A percentile compares a stretch with the other conserved stretches of the same genome.
These are phyloP conservation scores for Tricholauxania praeusta DNA, from an alignment of 2,888 invertebrate genomes.

Conservation along the genomic window DNA sequence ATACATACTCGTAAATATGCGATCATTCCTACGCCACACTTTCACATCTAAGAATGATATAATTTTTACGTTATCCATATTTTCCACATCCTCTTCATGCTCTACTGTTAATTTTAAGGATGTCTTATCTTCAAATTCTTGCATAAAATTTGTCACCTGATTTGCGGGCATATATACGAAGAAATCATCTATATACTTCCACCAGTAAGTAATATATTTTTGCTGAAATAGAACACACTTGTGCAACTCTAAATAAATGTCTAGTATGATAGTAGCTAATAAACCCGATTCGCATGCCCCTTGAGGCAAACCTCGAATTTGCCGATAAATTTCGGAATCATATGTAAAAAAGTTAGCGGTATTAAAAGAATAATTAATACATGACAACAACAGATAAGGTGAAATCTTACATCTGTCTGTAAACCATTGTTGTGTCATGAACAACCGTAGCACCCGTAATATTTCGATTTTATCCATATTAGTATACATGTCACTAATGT, in stretches of 20 bases:
- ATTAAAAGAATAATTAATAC: too few species aligned
- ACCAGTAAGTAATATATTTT: neutral
- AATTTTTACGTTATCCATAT: neutral
- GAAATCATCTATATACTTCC: constrained; percentile 24
- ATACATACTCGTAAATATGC: neutral
- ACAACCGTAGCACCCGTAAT: too few species aligned
- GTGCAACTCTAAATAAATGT: neutral
- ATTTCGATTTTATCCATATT: neutral
- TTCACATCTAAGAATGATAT: neutral
- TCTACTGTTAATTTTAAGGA: neutral
- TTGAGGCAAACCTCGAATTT: constrained; percentile 11
- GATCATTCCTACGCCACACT: neutral
- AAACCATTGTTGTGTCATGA: too few species aligned
- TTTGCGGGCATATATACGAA: neutral
- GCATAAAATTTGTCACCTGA: neutral
- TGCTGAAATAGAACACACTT: neutral
- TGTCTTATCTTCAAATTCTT: neutral
- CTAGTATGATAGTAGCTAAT: constrained; percentile 8
- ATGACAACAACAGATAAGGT: too few species aligned
- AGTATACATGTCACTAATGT: constrained; percentile 14
- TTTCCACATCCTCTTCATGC: neutral
- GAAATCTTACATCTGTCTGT: too few species aligned
- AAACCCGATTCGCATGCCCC: constrained; percentile 28
- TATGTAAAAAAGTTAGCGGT: too few species aligned
- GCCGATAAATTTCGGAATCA: too few species aligned